Percentiles rank a stretch among this genome's conserved stretches.
Conservation (phyloP, 2,797 vertebrate genomes). For the Sebastes hopkinsi region DNA sequence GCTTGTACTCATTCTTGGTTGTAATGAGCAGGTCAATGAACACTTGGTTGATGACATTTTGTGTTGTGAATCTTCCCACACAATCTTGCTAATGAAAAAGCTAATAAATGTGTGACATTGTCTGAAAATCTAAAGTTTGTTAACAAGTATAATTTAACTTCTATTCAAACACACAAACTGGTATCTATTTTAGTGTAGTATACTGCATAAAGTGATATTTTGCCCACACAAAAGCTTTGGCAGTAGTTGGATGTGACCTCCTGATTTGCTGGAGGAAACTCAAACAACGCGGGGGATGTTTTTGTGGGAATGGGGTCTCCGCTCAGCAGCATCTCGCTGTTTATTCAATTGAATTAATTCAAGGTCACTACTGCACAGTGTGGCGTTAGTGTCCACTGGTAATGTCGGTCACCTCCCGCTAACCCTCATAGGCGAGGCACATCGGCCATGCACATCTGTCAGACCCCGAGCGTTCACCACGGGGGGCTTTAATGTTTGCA, state of each 20-base stretch:
- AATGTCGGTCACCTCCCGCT: not conserved
- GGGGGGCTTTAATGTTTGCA: conserved; percentile 5
- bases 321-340: conserved; percentile 9
- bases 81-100: not conserved
- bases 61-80: conserved; percentile 1
- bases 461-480: not conserved
- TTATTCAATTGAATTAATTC: conserved; percentile 4
- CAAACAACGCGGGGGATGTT: not conserved
- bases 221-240: not conserved
- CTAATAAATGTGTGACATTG: conserved; percentile 8
- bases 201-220: not conserved
- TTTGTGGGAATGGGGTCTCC: not conserved
- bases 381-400: not conserved
- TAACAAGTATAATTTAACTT: not conserved
- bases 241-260: not conserved
- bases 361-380: conserved; percentile 26
- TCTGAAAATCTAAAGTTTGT: not conserved
- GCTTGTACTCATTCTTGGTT: not conserved
- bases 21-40: not conserved
- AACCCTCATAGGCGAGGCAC: not conserved
- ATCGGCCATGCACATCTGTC: not conserved
- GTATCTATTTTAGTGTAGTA: not conserved
- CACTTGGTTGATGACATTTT: not conserved
- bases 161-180: not conserved
- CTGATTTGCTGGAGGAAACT: not conserved